Percentiles rank a stretch among this genome's conserved stretches.
Evolutionary conservation across 2,888 invertebrate genomes (phyloP).

Genomic region (Trissoscelio sp.): DNA sequence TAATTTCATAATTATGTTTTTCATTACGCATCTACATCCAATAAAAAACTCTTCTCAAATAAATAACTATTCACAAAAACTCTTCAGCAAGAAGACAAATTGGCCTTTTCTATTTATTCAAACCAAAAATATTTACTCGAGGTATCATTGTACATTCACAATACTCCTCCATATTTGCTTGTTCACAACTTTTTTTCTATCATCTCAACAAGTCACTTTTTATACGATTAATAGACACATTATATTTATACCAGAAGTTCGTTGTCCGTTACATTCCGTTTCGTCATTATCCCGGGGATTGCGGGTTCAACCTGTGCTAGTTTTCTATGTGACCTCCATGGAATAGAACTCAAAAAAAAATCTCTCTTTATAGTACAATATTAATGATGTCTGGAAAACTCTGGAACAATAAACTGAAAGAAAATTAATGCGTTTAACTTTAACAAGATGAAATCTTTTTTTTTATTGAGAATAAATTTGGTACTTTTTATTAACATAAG

Average conservation of each 20-base stretch:
- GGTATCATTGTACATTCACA: constrained; percentile 32
- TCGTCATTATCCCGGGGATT: constrained; percentile 52
- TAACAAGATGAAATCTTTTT: neutral
- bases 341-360: constrained; percentile 31
- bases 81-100: constrained; percentile 59
- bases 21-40: too few species aligned
- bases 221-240: constrained; percentile 49
- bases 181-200: constrained; percentile 51
- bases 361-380: constrained; percentile 22
- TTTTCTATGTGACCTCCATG: constrained; percentile 39
- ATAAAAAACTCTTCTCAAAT: too few species aligned
- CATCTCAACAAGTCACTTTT: constrained; percentile 23
- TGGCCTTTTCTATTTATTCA: constrained; percentile 25
- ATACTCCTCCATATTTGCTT: constrained; percentile 39
- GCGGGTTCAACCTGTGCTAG: constrained; percentile 46
- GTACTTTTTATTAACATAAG: too few species aligned
- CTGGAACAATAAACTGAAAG: constrained; percentile 10
- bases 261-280: constrained; percentile 58
- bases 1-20: too few species aligned
- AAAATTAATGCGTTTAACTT: constrained; percentile 6
- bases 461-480: too few species aligned
- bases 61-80: too few species aligned
- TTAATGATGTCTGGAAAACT: constrained; percentile 38
- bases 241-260: constrained; percentile 50
- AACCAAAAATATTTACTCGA: constrained; percentile 46